Conservation (phyloP, 2,888 invertebrate genomes). For the Conus canariensis region DNA sequence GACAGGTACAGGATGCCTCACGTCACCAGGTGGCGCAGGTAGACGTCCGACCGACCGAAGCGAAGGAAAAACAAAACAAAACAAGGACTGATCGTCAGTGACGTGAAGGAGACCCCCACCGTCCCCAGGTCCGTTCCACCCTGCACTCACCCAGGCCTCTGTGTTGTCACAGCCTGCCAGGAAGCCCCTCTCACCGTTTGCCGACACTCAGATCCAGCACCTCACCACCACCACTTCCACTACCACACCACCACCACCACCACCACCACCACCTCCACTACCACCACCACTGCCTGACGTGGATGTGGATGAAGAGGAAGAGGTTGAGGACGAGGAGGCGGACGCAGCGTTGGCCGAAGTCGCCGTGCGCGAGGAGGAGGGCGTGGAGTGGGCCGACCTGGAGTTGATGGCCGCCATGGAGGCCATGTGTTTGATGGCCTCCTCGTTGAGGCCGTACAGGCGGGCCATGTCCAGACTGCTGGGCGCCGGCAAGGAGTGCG, state of each 20-base stretch:
- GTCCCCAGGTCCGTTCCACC: background rate
- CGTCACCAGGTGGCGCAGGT: too few relatives aligned
- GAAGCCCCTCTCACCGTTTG: conserved; percentile 10
- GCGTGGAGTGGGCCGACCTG: conserved; percentile 6
- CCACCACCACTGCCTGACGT: background rate
- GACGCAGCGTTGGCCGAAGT: background rate
- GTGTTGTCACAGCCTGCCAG: background rate
- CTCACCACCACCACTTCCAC: conserved; percentile 30
- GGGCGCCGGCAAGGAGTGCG: conserved; percentile 40
- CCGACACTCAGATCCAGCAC: conserved; percentile 51
- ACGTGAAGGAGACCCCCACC: too few relatives aligned
- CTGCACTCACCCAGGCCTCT: background rate
- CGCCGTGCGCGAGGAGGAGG: background rate
- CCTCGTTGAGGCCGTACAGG: conserved; percentile 44
- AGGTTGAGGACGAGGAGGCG: conserved; percentile 22
- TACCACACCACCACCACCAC: background rate
- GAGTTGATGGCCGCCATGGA: background rate
- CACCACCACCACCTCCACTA: background rate
- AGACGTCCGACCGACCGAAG: background rate
- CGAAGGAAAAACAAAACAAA: background rate
- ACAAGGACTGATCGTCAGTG: background rate
- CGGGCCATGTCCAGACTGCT: conserved; percentile 47
- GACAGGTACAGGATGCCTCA: too few relatives aligned
- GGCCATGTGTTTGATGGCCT: conserved; percentile 21
- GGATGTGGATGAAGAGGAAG: background rate